Base-by-base conservation (phyloP, 2,797 vertebrate species). In the Chloroceryle inda region DNA sequence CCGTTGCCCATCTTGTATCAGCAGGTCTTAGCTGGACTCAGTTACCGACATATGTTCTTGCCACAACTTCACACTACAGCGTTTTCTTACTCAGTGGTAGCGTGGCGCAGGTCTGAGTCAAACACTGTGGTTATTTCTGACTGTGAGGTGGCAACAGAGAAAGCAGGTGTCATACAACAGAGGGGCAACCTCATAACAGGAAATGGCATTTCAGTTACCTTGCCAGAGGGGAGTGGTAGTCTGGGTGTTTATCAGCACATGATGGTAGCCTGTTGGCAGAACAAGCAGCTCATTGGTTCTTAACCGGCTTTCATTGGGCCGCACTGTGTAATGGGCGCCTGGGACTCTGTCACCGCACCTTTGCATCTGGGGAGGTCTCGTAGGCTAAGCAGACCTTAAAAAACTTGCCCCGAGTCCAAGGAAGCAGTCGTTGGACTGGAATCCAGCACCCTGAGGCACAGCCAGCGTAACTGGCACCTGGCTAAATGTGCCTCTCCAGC, bases 101-200 rank as follows among this genome's bases (percentile, higher is more conserved):
- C 37, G n/a, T 18, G 31, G 40, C 55, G 31, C 20, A 76, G 59
- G 31, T 85, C 11, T 61, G 69, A 63, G n/a, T 73, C 38, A 62
- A 78, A 62, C 74, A 38, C 21, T 42, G 29, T 61, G n/a, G 24
- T 93, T 85, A 56, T 53, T 87, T 85, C 47, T 53, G 74, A 89
- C 49, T 37, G 56, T 11, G 31, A 33, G 19, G 18, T 79, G 20
- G 14, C 45, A 72, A 12, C n/a, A 62, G n/a, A 73, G 45, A 71
- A 94, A 31, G 33, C 31, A 35, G 7, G 21, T 73, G 23, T 42
- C 13, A 18, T 38, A 27, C 6, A 83, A 23, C 20, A 55, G 58
- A 77, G n/a, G 7, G 22, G 11, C 35, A 92, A 37, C 52, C 31
- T 75, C 47, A 5, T 63, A 72, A 55, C 4, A 56, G 40, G 44